Percentiles rank a stretch among this genome's conserved stretches.
These are phyloP conservation scores for Amaurobius ferox DNA, from an alignment of 2,888 invertebrate genomes.

Conservation along the genomic window DNA sequence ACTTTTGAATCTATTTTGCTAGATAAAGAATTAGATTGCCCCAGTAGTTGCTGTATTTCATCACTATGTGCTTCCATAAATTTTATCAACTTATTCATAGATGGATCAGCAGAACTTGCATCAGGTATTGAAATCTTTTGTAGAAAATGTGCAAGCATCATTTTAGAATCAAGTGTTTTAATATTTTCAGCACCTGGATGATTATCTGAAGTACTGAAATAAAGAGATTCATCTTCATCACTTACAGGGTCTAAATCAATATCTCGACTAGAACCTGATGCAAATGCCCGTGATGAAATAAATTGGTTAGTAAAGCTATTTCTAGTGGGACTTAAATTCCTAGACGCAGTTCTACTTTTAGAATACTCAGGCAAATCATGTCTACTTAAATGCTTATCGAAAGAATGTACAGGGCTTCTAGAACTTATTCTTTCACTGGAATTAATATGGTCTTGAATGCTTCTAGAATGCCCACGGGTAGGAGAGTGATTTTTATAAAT, in stretches of 20 bases:
- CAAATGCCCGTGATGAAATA: not conserved
- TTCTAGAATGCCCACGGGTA: not conserved
- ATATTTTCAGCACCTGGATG: conserved; percentile 3
- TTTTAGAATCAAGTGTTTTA: conserved; percentile 8
- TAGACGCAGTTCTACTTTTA: not conserved
- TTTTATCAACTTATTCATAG: conserved; percentile 31
- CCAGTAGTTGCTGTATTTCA: conserved; percentile 28
- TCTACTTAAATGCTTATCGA: not conserved
- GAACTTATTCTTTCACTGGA: not conserved
- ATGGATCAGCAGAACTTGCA: conserved; percentile 20
- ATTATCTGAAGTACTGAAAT: conserved; percentile 33
- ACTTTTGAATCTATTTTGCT: not conserved
- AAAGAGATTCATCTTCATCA: conserved; percentile 60
- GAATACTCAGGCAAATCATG: not conserved
- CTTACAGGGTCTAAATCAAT: conserved; percentile 54
- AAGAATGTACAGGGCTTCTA: not conserved
- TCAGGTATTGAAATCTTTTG: conserved; percentile 20
- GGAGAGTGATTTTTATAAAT: not conserved
- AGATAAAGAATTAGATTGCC: not conserved
- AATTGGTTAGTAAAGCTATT: no score
- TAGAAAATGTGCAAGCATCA: conserved; percentile 24
- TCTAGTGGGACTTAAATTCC: not conserved
- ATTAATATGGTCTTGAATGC: not conserved
- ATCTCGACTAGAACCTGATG: not conserved
- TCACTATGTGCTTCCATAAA: conserved; percentile 26